These are phyloP conservation scores for Drosophila lacteicornis DNA, from an alignment of 1,140 invertebrate species.

Conservation along the genomic window DNA sequence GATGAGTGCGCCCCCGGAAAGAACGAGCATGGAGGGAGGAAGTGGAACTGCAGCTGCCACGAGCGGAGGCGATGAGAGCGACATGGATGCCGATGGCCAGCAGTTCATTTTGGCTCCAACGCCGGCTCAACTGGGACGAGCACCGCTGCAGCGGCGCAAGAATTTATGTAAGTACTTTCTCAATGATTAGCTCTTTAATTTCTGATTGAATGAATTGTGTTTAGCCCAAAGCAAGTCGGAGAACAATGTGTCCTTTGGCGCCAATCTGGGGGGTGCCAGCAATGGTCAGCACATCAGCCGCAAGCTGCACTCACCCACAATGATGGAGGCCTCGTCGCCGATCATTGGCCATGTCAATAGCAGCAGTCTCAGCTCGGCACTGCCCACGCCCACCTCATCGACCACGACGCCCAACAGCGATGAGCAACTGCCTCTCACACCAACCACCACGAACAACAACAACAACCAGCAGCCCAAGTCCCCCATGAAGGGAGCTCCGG, in stretches of 20 bases:
- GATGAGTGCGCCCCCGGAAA: slow-evolving; percentile 68
- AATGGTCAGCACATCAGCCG: slow-evolving; percentile 72
- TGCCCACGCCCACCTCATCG: slow-evolving; percentile 85
- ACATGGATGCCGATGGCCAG: slow-evolving; percentile 85
- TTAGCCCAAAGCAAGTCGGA: slow-evolving; percentile 76
- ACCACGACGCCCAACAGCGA: slow-evolving; percentile 85
- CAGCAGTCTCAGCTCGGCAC: slow-evolving; percentile 73
- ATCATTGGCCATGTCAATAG: slow-evolving; percentile 78
- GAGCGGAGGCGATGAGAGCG: slow-evolving; percentile 75
- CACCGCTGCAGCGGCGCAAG: slow-evolving; percentile 90
- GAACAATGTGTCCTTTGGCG: slow-evolving; percentile 46
- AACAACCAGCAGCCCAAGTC: slow-evolving; percentile 73
- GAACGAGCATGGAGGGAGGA: slow-evolving; percentile 33
- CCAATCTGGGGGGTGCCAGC: slow-evolving; percentile 31
- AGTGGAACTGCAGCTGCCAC: slow-evolving; percentile 8
- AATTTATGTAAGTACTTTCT: slow-evolving; percentile 68
- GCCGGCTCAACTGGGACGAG: slow-evolving; percentile 95
- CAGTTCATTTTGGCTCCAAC: slow-evolving; percentile 95
- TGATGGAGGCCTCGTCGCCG: slow-evolving; percentile 67
- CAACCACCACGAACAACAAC: slow-evolving; percentile 49
- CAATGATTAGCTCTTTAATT: no score
- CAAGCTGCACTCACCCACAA: slow-evolving; percentile 69
- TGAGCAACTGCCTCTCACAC: slow-evolving; percentile 85
- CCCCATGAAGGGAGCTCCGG: slow-evolving; percentile 87
- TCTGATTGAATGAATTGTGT: neutral